Percentiles rank a stretch among this genome's conserved stretches.
phyloP scores from a whole-genome alignment of 2,113 vertebrate genomes.

The Zootoca vivipara region DNA sequence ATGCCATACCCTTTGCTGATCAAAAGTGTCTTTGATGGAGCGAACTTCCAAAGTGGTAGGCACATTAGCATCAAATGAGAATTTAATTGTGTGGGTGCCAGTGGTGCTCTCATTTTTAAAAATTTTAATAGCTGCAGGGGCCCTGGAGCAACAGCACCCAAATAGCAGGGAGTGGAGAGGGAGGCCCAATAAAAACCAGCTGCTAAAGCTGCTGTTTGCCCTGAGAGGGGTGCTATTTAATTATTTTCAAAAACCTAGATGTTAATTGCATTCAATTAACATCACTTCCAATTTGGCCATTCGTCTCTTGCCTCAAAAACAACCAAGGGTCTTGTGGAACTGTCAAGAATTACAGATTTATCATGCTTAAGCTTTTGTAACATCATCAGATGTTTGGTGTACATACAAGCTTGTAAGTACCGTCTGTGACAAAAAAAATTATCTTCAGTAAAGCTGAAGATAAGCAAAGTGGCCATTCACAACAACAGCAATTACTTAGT shows the following conservation, averaged over 20 bases:
- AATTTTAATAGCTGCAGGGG: too few relatives aligned
- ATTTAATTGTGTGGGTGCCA: background rate
- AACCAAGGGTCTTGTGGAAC: background rate
- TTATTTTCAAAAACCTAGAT: background rate
- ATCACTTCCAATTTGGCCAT: background rate
- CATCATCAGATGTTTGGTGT: background rate
- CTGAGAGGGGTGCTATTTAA: background rate
- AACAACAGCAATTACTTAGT: background rate
- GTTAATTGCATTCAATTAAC: background rate
- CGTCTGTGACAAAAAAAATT: too few relatives aligned
- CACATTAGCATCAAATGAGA: background rate
- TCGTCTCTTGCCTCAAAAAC: background rate
- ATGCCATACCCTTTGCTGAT: background rate
- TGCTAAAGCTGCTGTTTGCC: background rate
- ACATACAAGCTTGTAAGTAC: too few relatives aligned
- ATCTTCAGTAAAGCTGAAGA: background rate
- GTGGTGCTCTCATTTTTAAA: background rate
- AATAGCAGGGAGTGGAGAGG: background rate
- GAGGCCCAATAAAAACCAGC: background rate
- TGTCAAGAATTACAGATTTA: background rate
- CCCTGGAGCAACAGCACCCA: background rate
- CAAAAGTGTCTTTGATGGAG: background rate
- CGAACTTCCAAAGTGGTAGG: background rate
- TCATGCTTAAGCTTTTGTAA: background rate
- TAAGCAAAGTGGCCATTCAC: background rate